Conservation (phyloP, 2,888 invertebrate species). For the Saturnia pavonia region DNA sequence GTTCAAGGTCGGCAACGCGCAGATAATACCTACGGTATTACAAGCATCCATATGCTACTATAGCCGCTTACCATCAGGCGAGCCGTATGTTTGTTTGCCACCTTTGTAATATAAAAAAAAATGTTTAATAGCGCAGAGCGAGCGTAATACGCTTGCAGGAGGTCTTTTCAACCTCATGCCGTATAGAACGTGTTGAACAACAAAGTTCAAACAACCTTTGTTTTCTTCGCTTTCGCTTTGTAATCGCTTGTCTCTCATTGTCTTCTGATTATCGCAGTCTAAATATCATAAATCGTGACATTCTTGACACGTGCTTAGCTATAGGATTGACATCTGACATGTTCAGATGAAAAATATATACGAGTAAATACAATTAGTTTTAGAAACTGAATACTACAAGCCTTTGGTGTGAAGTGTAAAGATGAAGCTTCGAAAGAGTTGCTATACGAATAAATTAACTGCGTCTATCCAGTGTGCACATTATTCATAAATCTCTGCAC, state of each 20-base stretch:
- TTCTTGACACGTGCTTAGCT: not conserved
- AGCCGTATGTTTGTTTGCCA: too few species aligned
- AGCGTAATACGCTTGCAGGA: not conserved
- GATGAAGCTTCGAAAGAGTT: not conserved
- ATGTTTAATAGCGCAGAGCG: not conserved
- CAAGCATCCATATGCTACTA: too few species aligned
- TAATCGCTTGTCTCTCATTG: not conserved
- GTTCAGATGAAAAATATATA: not conserved
- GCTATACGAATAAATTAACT: not conserved
- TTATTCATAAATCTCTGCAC: too few species aligned
- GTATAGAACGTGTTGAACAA: not conserved
- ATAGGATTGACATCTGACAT: not conserved
- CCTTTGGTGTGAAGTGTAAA: not conserved
- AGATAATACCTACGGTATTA: too few species aligned
- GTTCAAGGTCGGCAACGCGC: too few species aligned
- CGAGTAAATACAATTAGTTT: not conserved
- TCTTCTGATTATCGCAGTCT: not conserved
- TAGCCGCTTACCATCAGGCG: too few species aligned
- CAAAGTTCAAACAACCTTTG: not conserved
- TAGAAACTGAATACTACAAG: not conserved
- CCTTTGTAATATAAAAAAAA: too few species aligned
- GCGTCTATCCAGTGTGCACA: too few species aligned
- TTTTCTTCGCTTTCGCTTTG: not conserved
- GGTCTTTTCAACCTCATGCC: not conserved
- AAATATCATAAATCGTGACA: not conserved